phyloP scores from a whole-genome alignment of 92 coral and sea anemone species.

The Palythoa grandis region DNA sequence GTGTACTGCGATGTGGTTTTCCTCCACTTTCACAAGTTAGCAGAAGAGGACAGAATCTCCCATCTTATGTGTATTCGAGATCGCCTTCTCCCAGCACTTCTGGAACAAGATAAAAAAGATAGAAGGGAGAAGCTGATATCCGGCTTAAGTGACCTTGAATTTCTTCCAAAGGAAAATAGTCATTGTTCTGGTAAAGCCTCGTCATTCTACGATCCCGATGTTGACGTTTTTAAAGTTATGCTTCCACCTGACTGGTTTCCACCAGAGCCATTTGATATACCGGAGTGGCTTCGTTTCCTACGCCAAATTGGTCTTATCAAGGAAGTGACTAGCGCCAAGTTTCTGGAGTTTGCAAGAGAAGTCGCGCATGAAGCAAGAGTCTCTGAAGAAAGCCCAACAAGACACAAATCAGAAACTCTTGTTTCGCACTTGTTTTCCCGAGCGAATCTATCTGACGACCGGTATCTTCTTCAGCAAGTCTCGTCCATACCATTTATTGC shows the following conservation, averaged over 20 bases:
- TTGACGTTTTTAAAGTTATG: conserved; percentile 63
- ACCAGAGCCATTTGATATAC: conserved; percentile 47
- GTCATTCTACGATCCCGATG: conserved; percentile 52
- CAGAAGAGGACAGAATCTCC: conserved; percentile 33
- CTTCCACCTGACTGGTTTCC: conserved; percentile 60
- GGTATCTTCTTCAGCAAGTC: conserved; percentile 14
- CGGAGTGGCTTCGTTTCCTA: conserved; percentile 55
- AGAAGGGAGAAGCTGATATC: background rate
- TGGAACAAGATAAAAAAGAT: background rate
- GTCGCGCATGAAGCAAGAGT: conserved; percentile 60
- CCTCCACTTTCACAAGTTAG: conserved; percentile 41
- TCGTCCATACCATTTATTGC: conserved; percentile 50
- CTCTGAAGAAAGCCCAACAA: background rate
- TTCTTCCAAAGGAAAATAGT: conserved; percentile 31
- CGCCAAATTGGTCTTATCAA: conserved; percentile 51
- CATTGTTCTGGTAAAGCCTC: conserved; percentile 49
- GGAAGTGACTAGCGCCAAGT: conserved; percentile 42
- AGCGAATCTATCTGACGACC: conserved; percentile 24
- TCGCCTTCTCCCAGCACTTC: background rate
- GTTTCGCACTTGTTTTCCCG: conserved; percentile 46
- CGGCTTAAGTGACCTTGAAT: conserved; percentile 31
- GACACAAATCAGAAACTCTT: conserved; percentile 43
- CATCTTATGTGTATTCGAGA: conserved; percentile 56
- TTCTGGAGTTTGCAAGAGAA: conserved; percentile 51
- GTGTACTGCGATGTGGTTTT: conserved; percentile 68